Conservation (phyloP, 2,797 vertebrate genomes). For the Martes flavigula region DNA sequence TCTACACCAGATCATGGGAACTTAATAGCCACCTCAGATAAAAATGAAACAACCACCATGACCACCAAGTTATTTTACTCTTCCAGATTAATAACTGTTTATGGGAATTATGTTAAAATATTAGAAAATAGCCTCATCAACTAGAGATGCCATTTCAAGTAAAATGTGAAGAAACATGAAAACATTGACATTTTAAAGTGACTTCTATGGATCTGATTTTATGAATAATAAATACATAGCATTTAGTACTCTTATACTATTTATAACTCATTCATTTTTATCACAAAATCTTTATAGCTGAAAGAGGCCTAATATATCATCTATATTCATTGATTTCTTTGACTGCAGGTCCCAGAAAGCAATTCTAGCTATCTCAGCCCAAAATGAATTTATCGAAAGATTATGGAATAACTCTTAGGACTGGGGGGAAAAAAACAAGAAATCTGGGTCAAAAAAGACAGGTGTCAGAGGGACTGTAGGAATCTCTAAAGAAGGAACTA, state of each 20-base stretch:
- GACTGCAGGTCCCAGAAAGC: background rate
- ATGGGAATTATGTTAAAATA: background rate
- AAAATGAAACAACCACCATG: background rate
- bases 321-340: constrained; percentile 48
- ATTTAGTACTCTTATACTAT: constrained; percentile 33
- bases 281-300: constrained; percentile 19
- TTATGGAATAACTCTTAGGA: background rate
- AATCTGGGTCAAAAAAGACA: background rate
- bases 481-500: background rate
- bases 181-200: constrained; percentile 50
- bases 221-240: constrained; percentile 40
- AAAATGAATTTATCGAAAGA: constrained; percentile 10
- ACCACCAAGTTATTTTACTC: background rate
- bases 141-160: constrained; percentile 4
- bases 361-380: background rate
- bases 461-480: background rate
- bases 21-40: background rate
- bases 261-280: constrained; percentile 48
- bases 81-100: background rate
- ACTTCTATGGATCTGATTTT: background rate
- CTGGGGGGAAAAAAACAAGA: background rate
- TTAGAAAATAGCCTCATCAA: background rate
- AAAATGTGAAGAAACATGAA: constrained; percentile 28
- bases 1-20: background rate
- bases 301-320: constrained; percentile 1